These are phyloP conservation scores for Coenobita brevimanus DNA, from an alignment of 1,140 invertebrate genomes.

Conservation along the genomic window DNA sequence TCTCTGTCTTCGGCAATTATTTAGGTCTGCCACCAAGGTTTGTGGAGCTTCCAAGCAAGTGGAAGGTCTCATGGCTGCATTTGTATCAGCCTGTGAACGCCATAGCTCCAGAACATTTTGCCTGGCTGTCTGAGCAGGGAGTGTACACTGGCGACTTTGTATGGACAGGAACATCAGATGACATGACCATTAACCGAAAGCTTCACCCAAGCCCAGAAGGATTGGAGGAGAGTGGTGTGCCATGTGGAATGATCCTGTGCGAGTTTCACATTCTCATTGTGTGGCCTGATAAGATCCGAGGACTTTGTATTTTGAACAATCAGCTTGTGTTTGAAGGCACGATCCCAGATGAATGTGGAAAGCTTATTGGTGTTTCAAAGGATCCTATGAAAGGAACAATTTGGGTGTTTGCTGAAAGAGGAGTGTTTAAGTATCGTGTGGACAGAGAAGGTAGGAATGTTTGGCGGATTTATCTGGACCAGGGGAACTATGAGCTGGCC, in stretches of 20 bases:
- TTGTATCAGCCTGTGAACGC: slow-evolving; percentile 80
- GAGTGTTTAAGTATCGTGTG: slow-evolving; percentile 90
- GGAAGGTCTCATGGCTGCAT: slow-evolving; percentile 86
- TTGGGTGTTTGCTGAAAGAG: slow-evolving; percentile 89
- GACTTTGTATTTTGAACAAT: slow-evolving; percentile 88
- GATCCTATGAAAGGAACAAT: slow-evolving; percentile 87
- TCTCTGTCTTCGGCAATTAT: slow-evolving; percentile 84
- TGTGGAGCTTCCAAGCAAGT: slow-evolving; percentile 67
- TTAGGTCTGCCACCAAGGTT: slow-evolving; percentile 75
- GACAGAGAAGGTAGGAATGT: slow-evolving; percentile 89
- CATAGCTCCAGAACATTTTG: slow-evolving; percentile 86
- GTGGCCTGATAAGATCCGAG: slow-evolving; percentile 88
- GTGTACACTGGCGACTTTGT: slow-evolving; percentile 81
- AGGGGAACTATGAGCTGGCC: slow-evolving; percentile 90
- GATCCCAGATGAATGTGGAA: slow-evolving; percentile 83
- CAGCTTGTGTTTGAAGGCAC: slow-evolving; percentile 91
- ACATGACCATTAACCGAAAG: slow-evolving; percentile 69
- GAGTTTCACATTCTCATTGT: slow-evolving; percentile 92
- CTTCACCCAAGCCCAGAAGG: slow-evolving; percentile 70
- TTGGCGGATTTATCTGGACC: slow-evolving; percentile 91
- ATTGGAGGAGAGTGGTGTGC: slow-evolving; percentile 73
- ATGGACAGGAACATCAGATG: slow-evolving; percentile 64
- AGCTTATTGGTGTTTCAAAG: slow-evolving; percentile 85
- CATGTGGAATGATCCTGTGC: slow-evolving; percentile 87
- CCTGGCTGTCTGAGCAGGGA: slow-evolving; percentile 88